Evolutionary conservation across 2,797 vertebrate species (phyloP).

Genomic region (Hyperoplus immaculatus): DNA sequence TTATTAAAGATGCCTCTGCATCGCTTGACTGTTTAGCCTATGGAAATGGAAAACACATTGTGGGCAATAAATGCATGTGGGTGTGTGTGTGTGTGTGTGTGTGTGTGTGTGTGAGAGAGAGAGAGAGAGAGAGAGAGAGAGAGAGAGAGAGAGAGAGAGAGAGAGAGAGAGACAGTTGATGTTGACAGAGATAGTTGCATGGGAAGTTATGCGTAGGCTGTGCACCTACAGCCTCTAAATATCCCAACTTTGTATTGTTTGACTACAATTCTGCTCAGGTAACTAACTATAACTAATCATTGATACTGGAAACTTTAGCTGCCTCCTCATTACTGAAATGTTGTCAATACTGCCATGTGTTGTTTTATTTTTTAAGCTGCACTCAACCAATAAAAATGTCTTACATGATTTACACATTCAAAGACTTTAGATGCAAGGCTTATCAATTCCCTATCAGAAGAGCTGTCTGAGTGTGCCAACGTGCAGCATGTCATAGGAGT

Average conservation of each 20-base stretch:
- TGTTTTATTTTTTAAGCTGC: too few relatives aligned
- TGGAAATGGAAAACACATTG: conserved; percentile 27
- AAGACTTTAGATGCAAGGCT: not conserved
- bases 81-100: not conserved
- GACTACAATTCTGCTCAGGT: not conserved
- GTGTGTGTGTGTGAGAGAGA: too few relatives aligned
- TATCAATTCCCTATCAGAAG: conserved; percentile 3
- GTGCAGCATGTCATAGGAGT: conserved; percentile 7
- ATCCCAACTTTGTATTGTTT: not conserved
- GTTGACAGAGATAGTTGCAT: too few relatives aligned
- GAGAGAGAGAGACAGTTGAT: too few relatives aligned
- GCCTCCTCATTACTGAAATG: not conserved
- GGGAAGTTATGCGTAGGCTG: not conserved
- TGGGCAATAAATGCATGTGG: conserved; percentile 14
- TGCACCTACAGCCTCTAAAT: not conserved
- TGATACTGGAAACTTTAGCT: not conserved
- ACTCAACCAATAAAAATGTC: too few relatives aligned
- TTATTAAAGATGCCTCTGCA: conserved; percentile 46
- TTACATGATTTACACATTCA: not conserved
- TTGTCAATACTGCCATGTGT: too few relatives aligned
- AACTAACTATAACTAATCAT: not conserved
- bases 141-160: too few relatives aligned
- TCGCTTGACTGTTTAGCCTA: conserved; percentile 33
- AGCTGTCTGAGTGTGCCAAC: conserved; percentile 9
- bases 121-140: not conserved